Percentiles rank a stretch among this genome's conserved stretches.
phyloP scores from a whole-genome alignment of 1,140 invertebrate species.

The Dendrolimus kikuchii region DNA sequence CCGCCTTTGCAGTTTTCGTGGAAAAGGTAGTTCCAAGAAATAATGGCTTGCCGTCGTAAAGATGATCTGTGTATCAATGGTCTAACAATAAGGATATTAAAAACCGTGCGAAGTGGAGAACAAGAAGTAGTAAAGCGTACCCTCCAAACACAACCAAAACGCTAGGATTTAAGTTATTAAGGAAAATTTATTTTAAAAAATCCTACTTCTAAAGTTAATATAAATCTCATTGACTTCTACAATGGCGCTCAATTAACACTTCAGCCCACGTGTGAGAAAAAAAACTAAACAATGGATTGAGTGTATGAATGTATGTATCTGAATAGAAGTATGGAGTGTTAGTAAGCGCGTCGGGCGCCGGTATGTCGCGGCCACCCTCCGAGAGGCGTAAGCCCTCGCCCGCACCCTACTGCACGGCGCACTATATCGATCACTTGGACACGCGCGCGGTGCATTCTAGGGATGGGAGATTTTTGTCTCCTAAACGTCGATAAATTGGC shows the following conservation, averaged over 20 bases:
- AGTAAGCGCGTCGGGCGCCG: constrained; percentile 38
- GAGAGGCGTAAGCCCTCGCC: constrained; percentile 15
- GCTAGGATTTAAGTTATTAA: not conserved
- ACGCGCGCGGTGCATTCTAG: constrained; percentile 28
- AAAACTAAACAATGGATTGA: constrained; percentile 19
- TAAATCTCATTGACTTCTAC: no score
- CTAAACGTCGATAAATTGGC: not conserved
- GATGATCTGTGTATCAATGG: no score
- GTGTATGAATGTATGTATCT: constrained; percentile 26
- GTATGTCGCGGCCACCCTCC: constrained; percentile 13
- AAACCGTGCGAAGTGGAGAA: no score
- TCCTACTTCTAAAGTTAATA: no score
- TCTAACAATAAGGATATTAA: no score
- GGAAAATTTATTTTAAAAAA: no score
- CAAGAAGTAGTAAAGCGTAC: no score
- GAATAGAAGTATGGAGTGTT: constrained; percentile 22
- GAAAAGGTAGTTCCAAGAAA: no score
- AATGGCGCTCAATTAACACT: not conserved
- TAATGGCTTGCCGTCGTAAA: no score
- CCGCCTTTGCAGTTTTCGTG: no score
- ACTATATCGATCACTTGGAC: constrained; percentile 44
- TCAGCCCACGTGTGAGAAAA: constrained; percentile 11
- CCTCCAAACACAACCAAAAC: no score
- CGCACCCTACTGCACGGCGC: constrained; percentile 27
- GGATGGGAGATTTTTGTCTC: not conserved